phyloP scores from a whole-genome alignment of 2,888 invertebrate genomes.

The Mactromeris polynyma region DNA sequence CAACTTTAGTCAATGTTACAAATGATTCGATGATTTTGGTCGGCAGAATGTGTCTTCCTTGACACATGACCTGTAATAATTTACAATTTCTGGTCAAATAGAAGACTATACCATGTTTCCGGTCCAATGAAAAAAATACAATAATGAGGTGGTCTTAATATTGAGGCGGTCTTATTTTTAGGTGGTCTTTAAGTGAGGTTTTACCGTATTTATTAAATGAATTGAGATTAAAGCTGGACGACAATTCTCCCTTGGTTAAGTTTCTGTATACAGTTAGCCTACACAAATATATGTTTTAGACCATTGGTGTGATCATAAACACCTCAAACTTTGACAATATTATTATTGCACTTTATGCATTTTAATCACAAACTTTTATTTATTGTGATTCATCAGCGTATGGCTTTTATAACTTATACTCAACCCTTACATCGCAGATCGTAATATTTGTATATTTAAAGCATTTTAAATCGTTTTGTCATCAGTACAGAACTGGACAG shows the following conservation, averaged over 20 bases:
- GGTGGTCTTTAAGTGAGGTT: too few species aligned
- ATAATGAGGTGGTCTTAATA: too few species aligned
- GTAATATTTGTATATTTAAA: background rate
- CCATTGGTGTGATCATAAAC: too few species aligned
- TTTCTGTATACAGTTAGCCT: too few species aligned
- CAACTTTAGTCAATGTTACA: background rate
- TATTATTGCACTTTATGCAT: background rate
- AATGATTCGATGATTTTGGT: background rate
- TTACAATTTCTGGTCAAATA: background rate
- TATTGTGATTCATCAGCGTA: background rate
- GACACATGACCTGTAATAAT: background rate
- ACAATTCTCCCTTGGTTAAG: too few species aligned
- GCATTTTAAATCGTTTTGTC: background rate
- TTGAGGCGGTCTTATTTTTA: too few species aligned
- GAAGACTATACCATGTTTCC: background rate
- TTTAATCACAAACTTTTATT: background rate
- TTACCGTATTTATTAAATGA: too few species aligned
- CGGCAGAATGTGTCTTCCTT: background rate
- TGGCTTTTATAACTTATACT: background rate
- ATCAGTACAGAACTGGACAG: constrained; percentile 63
- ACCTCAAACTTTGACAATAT: too few species aligned
- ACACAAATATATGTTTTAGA: too few species aligned
- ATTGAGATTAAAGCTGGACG: too few species aligned
- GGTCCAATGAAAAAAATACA: background rate
- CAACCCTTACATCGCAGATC: background rate